A percentile compares a stretch with the other conserved stretches of the same genome.
phyloP scores from a whole-genome alignment of 2,797 vertebrate genomes.

The Bufotes viridis region DNA sequence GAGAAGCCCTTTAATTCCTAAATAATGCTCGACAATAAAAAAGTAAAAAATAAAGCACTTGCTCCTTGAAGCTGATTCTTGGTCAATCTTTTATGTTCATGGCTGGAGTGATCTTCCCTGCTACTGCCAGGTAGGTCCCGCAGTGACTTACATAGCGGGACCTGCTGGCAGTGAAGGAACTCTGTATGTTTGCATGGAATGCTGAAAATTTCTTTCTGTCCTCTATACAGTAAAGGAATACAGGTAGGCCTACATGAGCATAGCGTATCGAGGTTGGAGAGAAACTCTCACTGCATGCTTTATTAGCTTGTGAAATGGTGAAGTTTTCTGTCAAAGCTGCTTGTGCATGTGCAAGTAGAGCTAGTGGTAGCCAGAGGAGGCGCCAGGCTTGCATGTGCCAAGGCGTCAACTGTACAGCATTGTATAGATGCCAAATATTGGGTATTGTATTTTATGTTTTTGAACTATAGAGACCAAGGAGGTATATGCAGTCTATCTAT shows the following conservation, averaged over 20 bases:
- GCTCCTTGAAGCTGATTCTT: conserved; percentile 74
- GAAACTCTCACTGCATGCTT: conserved; percentile 14
- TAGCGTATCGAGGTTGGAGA: neutral
- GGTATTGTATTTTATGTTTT: neutral
- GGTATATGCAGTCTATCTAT: neutral
- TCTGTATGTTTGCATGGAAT: conserved; percentile 79
- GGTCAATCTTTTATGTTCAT: conserved; percentile 71
- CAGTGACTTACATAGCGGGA: neutral
- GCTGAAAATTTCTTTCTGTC: conserved; percentile 69
- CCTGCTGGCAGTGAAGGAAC: neutral
- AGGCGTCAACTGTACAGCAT: neutral
- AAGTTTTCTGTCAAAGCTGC: neutral
- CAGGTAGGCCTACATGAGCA: conserved; percentile 30
- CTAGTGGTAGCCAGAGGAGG: neutral
- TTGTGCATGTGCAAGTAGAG: conserved; percentile 4
- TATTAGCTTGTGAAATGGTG: neutral
- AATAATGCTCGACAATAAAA: neutral
- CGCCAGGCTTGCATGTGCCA: conserved; percentile 8
- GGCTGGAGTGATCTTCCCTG: conserved; percentile 67
- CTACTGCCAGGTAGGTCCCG: neutral
- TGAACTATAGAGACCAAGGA: neutral
- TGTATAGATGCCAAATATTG: neutral
- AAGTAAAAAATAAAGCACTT: neutral
- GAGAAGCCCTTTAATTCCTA: neutral
- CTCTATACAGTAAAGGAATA: conserved; percentile 17